Conservation (phyloP, 2,113 vertebrate species). For the Myodes glareolus region DNA sequence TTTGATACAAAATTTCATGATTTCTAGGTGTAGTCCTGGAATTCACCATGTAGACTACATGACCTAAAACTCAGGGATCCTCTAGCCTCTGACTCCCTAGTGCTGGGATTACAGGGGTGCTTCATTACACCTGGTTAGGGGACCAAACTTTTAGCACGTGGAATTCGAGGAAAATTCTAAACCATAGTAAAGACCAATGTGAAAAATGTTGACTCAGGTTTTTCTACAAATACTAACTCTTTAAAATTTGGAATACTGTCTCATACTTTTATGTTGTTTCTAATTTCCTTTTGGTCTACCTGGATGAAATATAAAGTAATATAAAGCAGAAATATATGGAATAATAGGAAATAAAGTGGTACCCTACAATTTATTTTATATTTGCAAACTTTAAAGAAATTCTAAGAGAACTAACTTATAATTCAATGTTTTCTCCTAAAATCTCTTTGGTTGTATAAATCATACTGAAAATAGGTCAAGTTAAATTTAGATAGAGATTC, state of each 20-base stretch:
- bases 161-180: background rate
- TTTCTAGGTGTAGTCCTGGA: background rate
- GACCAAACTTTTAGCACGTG: background rate
- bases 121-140: background rate
- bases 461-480: background rate
- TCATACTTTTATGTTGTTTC: background rate
- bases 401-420: background rate
- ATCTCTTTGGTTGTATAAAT: constrained; percentile 1
- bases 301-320: background rate
- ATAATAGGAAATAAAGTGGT: background rate
- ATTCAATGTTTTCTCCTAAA: background rate
- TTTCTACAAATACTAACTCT: background rate
- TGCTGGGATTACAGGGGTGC: background rate
- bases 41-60: too few species aligned
- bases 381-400: constrained; percentile 27
- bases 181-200: background rate
- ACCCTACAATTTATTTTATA: background rate
- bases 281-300: background rate
- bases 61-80: background rate
- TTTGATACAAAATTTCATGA: background rate
- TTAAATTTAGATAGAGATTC: constrained; percentile 30
- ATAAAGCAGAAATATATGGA: background rate
- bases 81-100: background rate
- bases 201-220: background rate
- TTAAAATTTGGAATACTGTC: background rate